phyloP scores from a whole-genome alignment of 2,888 invertebrate genomes.

The Archaeoteleia sp. region DNA sequence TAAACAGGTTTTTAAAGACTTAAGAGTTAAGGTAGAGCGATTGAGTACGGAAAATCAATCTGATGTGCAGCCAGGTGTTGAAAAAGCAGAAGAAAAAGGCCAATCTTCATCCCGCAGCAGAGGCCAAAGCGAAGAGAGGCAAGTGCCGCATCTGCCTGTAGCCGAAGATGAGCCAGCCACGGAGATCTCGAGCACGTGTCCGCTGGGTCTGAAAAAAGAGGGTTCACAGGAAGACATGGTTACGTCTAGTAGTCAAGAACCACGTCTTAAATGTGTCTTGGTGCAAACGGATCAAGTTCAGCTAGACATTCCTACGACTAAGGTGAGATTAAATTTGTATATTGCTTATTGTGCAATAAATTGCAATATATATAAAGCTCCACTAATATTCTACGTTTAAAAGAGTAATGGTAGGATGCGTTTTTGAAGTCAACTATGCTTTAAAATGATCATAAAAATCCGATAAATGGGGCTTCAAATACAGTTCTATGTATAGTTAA shows the following conservation, averaged over 20 bases:
- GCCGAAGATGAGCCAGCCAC: slow-evolving; percentile 69
- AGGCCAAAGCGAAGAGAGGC: slow-evolving; percentile 64
- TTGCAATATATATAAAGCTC: no score
- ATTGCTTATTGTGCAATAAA: background rate
- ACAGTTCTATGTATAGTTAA: no score
- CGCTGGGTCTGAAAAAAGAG: slow-evolving; percentile 71
- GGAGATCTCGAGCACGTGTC: slow-evolving; percentile 64
- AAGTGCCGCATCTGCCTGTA: slow-evolving; percentile 67
- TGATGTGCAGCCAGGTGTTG: slow-evolving; percentile 58
- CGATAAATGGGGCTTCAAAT: no score
- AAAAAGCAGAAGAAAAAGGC: slow-evolving; percentile 51
- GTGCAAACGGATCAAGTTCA: slow-evolving; percentile 69
- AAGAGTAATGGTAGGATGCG: no score
- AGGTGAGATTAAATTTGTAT: slow-evolving; percentile 26
- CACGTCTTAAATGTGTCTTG: slow-evolving; percentile 67
- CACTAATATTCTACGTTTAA: no score
- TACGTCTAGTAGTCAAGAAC: slow-evolving; percentile 76
- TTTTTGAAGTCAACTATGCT: no score
- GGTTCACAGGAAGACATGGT: slow-evolving; percentile 76
- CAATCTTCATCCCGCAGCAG: slow-evolving; percentile 52
- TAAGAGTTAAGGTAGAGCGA: slow-evolving; percentile 70
- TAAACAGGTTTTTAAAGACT: slow-evolving; percentile 66
- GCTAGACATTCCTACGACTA: slow-evolving; percentile 53
- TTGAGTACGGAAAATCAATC: slow-evolving; percentile 64
- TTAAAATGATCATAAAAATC: no score